A percentile compares a stretch with the other conserved stretches of the same genome.
phyloP scores from a whole-genome alignment of 2,797 vertebrate species.

The Mormyrops boulengeri region DNA sequence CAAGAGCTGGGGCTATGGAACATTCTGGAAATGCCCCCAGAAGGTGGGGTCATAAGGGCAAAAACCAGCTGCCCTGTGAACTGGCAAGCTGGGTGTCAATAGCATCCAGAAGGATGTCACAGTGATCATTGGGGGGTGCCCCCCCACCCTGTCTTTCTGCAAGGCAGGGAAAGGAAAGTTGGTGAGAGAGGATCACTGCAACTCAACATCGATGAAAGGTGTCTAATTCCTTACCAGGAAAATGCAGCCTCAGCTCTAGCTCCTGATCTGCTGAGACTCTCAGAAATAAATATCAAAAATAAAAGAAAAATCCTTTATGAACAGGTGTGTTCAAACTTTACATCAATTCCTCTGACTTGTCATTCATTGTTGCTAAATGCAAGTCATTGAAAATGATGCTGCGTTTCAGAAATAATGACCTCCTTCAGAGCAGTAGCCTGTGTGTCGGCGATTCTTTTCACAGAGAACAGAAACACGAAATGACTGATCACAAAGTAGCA shows the following conservation, averaged over 20 bases:
- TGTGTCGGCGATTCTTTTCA: neutral
- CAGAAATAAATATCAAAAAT: constrained; percentile 4
- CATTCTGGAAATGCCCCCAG: neutral
- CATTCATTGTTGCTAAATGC: neutral
- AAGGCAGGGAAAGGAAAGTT: constrained; percentile 9
- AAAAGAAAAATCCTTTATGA: neutral
- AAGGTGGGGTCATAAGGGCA: neutral
- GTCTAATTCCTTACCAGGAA: constrained; percentile 39
- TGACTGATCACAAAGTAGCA: neutral
- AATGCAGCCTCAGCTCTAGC: constrained; percentile 36
- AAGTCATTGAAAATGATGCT: neutral
- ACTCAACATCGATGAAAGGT: neutral
- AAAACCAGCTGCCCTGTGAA: constrained; percentile 51
- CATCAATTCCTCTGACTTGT: neutral
- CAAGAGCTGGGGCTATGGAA: neutral
- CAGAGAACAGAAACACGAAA: neutral
- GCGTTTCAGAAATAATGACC: neutral
- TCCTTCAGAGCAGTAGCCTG: neutral
- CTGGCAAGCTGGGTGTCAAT: constrained; percentile 50
- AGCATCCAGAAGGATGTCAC: constrained; percentile 51
- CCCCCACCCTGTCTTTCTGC: neutral
- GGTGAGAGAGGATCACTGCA: neutral
- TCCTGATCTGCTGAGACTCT: constrained; percentile 18
- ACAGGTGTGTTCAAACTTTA: neutral
- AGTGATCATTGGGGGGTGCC: constrained; percentile 37